phyloP scores from a whole-genome alignment of 2,888 invertebrate genomes.

The Drosophila kuntzei region DNA sequence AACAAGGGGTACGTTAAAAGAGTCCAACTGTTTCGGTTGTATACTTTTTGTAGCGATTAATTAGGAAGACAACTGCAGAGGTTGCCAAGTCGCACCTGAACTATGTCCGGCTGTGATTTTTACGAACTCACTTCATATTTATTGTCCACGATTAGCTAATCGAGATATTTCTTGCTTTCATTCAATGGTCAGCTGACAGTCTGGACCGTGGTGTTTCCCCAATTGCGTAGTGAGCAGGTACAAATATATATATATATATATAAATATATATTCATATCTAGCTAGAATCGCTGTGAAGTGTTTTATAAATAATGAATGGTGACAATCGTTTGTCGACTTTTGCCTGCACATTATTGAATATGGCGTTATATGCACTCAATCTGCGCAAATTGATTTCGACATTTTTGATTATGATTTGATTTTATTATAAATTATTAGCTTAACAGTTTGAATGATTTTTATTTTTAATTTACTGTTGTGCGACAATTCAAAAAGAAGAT shows the following conservation, averaged over 20 bases:
- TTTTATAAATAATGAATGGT: conserved; percentile 41
- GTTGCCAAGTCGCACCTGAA: conserved; percentile 1
- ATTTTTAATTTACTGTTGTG: conserved; percentile 13
- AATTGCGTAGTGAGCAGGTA: conserved; percentile 9
- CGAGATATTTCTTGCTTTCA: conserved; percentile 12
- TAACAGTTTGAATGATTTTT: conserved; percentile 20
- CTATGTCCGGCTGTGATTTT: conserved; percentile 52
- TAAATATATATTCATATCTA: not conserved
- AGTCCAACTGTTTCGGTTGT: too few species aligned
- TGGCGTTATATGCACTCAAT: conserved; percentile 24
- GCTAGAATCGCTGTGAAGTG: conserved; percentile 12
- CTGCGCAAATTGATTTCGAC: conserved; percentile 44
- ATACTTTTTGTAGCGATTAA: too few species aligned
- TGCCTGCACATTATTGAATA: conserved; percentile 17
- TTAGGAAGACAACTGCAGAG: conserved; percentile 30
- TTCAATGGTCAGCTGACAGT: conserved; percentile 66
- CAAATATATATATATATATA: conserved; percentile 1
- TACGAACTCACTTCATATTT: conserved; percentile 60
- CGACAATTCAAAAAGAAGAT: not conserved
- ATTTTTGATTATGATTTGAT: conserved; percentile 45
- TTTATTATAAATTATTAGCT: conserved; percentile 40
- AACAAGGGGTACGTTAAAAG: conserved; percentile 4
- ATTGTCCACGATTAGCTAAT: conserved; percentile 48
- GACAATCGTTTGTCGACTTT: conserved; percentile 35
- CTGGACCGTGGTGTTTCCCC: conserved; percentile 42